Percentiles rank a stretch among this genome's conserved stretches.
Evolutionary conservation across 2,797 vertebrate species (phyloP).

Genomic region (Intellagama lesueurii): DNA sequence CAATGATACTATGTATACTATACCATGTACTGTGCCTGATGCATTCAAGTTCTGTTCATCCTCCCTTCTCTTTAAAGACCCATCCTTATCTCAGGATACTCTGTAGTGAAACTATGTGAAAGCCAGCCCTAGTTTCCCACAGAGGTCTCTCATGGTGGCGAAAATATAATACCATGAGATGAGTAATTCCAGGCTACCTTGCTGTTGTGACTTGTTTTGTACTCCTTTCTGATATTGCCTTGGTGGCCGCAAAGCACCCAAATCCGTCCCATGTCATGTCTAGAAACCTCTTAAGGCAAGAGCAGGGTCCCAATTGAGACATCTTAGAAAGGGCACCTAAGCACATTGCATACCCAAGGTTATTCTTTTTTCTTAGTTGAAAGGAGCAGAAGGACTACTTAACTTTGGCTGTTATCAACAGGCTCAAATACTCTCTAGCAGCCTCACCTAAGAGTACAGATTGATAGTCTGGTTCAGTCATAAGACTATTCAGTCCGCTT

Average conservation of each 20-base stretch:
- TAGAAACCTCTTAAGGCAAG: neutral
- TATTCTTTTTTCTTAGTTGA: neutral
- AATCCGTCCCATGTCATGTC: neutral
- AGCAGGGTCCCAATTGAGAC: conserved; percentile 21
- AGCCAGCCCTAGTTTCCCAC: neutral
- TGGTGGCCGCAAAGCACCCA: neutral
- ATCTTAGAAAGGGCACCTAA: neutral
- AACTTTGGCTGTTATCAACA: neutral
- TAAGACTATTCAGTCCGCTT: neutral
- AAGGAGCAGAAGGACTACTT: neutral
- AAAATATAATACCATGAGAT: neutral
- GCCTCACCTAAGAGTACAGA: neutral
- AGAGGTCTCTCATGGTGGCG: too few species aligned
- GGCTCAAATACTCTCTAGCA: neutral
- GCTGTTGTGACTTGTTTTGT: neutral
- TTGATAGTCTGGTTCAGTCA: neutral
- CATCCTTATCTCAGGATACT: rapidly evolving
- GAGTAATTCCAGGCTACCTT: neutral
- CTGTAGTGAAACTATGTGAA: conserved; percentile 12
- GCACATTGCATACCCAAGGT: neutral
- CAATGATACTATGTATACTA: conserved; percentile 28
- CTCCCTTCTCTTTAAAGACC: neutral
- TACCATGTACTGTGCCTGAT: conserved; percentile 53
- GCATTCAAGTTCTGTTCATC: neutral
- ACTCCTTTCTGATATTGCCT: neutral